Evolutionary conservation across 2,888 invertebrate species (phyloP).

Genomic region (Ormyrus labotus): DNA sequence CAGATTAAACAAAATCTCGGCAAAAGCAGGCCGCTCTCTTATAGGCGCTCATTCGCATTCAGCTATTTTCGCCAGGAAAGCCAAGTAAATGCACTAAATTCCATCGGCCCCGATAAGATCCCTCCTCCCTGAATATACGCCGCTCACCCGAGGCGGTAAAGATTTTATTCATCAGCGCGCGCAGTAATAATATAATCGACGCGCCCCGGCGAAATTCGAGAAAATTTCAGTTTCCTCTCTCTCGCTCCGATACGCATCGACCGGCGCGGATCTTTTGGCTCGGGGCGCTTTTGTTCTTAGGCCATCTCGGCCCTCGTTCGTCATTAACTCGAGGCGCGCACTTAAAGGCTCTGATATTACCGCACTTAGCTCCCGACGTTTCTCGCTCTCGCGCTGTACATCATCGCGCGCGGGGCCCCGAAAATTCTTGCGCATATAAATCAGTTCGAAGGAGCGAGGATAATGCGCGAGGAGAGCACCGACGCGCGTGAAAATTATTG

Average conservation of each 20-base stretch:
- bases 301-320: neutral
- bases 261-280: no score
- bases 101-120: neutral
- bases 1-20: no score
- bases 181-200: neutral
- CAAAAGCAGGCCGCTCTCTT: no score
- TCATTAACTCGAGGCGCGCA: conserved; percentile 11
- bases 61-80: no score
- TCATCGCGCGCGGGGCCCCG: conserved; percentile 6
- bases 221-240: no score
- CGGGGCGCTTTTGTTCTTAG: no score
- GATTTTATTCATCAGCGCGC: neutral
- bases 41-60: no score
- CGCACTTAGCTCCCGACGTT: conserved; percentile 2
- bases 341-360: conserved; percentile 9
- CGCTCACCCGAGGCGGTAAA: neutral
- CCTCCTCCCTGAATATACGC: no score
- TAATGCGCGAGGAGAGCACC: conserved; percentile 24
- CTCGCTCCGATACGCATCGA: no score
- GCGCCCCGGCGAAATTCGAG: neutral
- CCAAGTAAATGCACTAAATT: no score
- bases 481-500: neutral
- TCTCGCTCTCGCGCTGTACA: neutral
- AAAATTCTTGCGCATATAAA: conserved; percentile 37
- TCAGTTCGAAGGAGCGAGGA: conserved; percentile 4